Base-by-base conservation (phyloP, 1,140 invertebrate species). In the Drosophila pectinifera region DNA sequence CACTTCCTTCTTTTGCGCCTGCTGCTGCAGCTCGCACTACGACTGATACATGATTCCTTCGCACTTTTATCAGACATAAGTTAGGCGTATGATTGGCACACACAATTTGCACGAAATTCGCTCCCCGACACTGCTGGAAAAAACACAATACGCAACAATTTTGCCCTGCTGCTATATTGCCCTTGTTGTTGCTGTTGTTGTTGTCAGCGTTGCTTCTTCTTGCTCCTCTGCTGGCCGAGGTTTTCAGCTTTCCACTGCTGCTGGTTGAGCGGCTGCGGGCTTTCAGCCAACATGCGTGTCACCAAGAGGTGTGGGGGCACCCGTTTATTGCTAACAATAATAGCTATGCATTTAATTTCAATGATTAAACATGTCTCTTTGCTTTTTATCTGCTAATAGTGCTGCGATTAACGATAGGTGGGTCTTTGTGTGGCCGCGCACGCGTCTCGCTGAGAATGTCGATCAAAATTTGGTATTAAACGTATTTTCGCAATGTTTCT, bases 61-160 rank as follows among this genome's bases (percentile, higher is more conserved):
- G 75, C 82, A 82, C 78, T 78, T 88, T 73, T 86, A 86, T 82
- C 80, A 89, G 80, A 90, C 84, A 89, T 89, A 89, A 89, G 84
- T 89, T 89, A 82, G 75, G 83, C 84, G 88, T 89, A 78, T 90
- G 73, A 38, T 86, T 73, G 76, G 59, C 61, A 73, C 81, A 85
- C 41, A 45, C 58, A 39, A 54, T 70, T 76, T 80, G 67, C 61
- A 84, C 76, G 72, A 83, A 72, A 72, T 61, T 34, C 26, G 62
- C 53, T 65, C 70, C 69, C 78, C 64, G 68, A 67, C 61, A 62
- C 59, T 57, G 57, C 62, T 36, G 28, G 36, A 56, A 81, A 81
- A 88, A 70, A 65, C 48, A 76, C 73, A 59, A 86, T 83, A 86
- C 82, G 82, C 82, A 86, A 88, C 83, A 86, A 86, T 79, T 88